A percentile compares a stretch with the other conserved stretches of the same genome.
phyloP scores from a whole-genome alignment of 1,140 invertebrate species.

The Aphaenogaster ashmeadi region DNA sequence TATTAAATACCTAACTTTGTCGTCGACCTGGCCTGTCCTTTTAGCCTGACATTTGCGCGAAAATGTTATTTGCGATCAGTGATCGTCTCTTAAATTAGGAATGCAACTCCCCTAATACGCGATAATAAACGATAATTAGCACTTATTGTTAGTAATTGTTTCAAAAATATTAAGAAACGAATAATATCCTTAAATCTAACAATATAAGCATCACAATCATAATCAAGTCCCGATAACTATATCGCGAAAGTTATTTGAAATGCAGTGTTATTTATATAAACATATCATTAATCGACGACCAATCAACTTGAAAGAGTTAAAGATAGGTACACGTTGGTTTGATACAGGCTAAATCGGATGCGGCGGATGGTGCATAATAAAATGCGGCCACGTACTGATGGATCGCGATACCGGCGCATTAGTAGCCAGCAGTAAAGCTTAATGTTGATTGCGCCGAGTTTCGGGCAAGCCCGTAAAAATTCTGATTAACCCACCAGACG shows the following conservation, averaged over 20 bases:
- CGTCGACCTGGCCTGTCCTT: constrained; percentile 24
- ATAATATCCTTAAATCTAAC: background rate
- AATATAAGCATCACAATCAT: background rate
- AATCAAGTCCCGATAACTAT: background rate
- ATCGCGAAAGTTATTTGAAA: constrained; percentile 2
- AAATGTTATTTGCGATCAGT: constrained; percentile 41
- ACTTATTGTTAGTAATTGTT: background rate
- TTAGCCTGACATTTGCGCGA: constrained; percentile 35
- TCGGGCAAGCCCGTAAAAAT: constrained; percentile 73
- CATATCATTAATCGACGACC: background rate
- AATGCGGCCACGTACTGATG: constrained; percentile 74
- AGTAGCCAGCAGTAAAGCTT: constrained; percentile 74
- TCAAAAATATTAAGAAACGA: background rate
- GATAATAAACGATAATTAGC: constrained; percentile 10
- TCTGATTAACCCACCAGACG: constrained; percentile 74
- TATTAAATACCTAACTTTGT: background rate
- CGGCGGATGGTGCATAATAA: constrained; percentile 68
- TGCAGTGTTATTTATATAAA: background rate
- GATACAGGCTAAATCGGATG: constrained; percentile 40
- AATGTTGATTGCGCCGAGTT: constrained; percentile 75
- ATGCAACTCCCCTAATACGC: background rate
- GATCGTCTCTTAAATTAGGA: background rate
- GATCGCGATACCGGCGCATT: constrained; percentile 70
- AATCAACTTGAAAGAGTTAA: background rate
- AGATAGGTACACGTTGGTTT: background rate